Base-by-base conservation (phyloP, 2,888 invertebrate species). In the Xestia sexstrigata region DNA sequence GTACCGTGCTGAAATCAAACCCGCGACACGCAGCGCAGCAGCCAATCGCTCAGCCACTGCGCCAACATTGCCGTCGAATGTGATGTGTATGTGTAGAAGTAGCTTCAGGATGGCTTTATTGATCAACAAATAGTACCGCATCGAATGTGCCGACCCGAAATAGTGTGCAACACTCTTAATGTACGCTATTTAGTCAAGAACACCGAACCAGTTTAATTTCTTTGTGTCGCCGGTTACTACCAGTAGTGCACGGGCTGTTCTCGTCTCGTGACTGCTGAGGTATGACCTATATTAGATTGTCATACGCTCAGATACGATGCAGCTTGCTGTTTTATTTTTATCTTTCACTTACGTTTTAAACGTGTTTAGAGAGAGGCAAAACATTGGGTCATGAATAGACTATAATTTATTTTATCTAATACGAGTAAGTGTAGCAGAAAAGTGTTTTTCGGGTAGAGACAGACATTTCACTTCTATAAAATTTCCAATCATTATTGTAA, bases 241-340 rank as follows among this genome's bases (percentile, higher is more conserved):
- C 77, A 81, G 88, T 87, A 86, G 80, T 55, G 70, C 70, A 76
- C 83, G 76, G 84, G 84, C 85, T 80, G 73, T 72, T 82, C 78
- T 78, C 62, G 81, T 78, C 62, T 81, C 74, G 81, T 81, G 82
- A 84, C 78, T 71, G 63, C 67, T 76, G 75, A 80, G 75, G 63
- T 81, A 80, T 70, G 83, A 88, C 85, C 87, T 80, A 87, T 88
- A 85, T 88, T 80, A 76, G 78, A 74, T 74, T 79, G 81, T 88
- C 81, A 88, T 82, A 78, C 68, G 35, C 23, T 67, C 42, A 79
- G 87, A 87, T 76, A 85, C 74, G 71, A 66, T 78, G 74, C 88
- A 83, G 81, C 80, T 86, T 86, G 78, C 62, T 70, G 76, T 86
- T 86, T 82, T 83, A 87, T 87, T 87, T 87, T 82, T 79, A 76